A percentile compares a stretch with the other conserved stretches of the same genome.
These are phyloP conservation scores for Leptogaster cylindrica DNA, from an alignment of 2,888 invertebrate genomes.

Conservation along the genomic window DNA sequence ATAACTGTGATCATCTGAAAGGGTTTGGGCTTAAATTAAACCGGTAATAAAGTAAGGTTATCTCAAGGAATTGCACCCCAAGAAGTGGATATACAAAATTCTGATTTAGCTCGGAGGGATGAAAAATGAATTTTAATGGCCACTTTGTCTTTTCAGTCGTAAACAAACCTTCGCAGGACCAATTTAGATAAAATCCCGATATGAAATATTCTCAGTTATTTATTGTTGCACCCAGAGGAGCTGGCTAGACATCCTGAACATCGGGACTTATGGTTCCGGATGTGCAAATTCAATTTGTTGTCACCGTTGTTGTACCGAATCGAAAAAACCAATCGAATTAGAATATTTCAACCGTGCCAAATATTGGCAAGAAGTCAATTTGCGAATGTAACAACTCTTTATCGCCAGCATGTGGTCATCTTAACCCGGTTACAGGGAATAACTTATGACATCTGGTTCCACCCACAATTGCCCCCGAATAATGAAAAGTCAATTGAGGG, in stretches of 20 bases:
- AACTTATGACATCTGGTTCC: constrained; percentile 23
- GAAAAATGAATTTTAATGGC: constrained; percentile 48
- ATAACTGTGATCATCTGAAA: constrained; percentile 39
- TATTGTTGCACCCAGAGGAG: constrained; percentile 35
- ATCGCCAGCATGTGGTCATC: constrained; percentile 20
- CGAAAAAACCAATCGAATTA: too few species aligned
- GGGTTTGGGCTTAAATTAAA: constrained; percentile 38
- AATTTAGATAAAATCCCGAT: constrained; percentile 46
- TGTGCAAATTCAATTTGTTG: too few species aligned
- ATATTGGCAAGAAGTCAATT: constrained; percentile 31
- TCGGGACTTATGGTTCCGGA: too few species aligned
- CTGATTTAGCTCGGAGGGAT: constrained; percentile 26
- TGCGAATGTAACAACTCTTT: constrained; percentile 29
- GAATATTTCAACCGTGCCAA: too few species aligned
- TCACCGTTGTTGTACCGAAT: too few species aligned
- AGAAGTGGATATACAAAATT: constrained; percentile 41
- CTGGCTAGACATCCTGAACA: constrained; percentile 7
- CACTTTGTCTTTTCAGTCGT: constrained; percentile 46
- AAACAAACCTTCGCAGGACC: constrained; percentile 46
- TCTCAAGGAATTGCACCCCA: constrained; percentile 43
- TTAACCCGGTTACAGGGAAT: not conserved
- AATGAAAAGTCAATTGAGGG: constrained; percentile 51
- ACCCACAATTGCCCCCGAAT: constrained; percentile 44
- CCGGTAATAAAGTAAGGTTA: constrained; percentile 42
- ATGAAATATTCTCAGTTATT: constrained; percentile 45